phyloP scores from a whole-genome alignment of 92 coral and sea anemone genomes.

The Zoanthus sansibaricus region DNA sequence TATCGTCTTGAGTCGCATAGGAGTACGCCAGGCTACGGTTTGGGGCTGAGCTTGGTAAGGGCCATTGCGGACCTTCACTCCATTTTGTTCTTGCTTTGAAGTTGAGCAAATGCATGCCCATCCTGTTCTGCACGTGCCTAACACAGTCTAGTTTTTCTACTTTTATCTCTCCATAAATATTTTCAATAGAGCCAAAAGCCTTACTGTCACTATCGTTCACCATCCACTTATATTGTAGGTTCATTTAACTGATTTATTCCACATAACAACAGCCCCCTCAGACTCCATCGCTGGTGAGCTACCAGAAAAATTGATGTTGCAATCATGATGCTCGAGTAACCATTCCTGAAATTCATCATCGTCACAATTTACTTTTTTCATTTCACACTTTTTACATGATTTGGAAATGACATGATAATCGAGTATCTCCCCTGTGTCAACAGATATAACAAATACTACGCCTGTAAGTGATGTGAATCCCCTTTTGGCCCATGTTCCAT shows the following conservation, averaged over 20 bases:
- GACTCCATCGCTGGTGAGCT: conserved; percentile 68
- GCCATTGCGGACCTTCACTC: too few species aligned
- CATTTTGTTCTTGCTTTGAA: too few species aligned
- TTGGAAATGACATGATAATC: conserved; percentile 58
- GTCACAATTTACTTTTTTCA: conserved; percentile 56
- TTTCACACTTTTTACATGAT: conserved; percentile 55
- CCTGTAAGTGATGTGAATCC: conserved; percentile 44
- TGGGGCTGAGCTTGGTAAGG: too few species aligned
- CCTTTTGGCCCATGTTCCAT: conserved; percentile 27
- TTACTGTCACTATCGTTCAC: conserved; percentile 65
- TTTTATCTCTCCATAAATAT: conserved; percentile 40
- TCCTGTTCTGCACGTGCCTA: too few species aligned
- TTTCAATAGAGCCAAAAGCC: conserved; percentile 56
- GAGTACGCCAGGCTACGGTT: too few species aligned
- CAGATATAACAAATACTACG: conserved; percentile 16
- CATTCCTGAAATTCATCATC: conserved; percentile 38
- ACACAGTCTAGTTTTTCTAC: conserved; percentile 44
- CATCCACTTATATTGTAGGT: conserved; percentile 61
- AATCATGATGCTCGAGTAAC: conserved; percentile 40
- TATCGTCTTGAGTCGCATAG: too few species aligned
- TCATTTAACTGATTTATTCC: not conserved
- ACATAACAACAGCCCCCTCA: conserved; percentile 57
- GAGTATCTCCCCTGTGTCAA: conserved; percentile 50
- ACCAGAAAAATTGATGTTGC: conserved; percentile 51
- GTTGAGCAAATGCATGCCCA: conserved; percentile 8